Evolutionary conservation across 2,113 vertebrate genomes (phyloP), one percentile per base, ranked within the genome.

Genomic region (Benitochromis conjunctus): DNA sequence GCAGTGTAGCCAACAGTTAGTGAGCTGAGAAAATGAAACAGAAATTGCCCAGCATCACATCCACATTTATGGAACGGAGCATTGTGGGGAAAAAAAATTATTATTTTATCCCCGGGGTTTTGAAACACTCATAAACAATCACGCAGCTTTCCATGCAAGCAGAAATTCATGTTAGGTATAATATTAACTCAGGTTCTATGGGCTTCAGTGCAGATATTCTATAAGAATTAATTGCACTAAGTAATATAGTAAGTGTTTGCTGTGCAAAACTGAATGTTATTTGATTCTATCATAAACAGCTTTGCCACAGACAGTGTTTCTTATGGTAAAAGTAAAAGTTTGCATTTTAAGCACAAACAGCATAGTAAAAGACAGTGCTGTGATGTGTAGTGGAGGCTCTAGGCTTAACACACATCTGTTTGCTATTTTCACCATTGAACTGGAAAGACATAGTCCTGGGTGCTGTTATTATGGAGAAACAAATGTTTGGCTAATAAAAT

Each of bases 401-500:
- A 85, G 74, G 83, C 66, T 41, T 62, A 84, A 83, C 84, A 74
- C 86, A 94, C 96, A 96, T 95, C 94, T 95, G 94, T 92, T 93
- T 94, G 92, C 86, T 87, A 84, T 95, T 94, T 95, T 92, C 91
- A 89, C 91, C 88, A 85, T 54, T 91, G 93, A 94, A 86, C 90
- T 93, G 89, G 82, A 93, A 94, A 90, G 81, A 90, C 83, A 89
- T 48, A 84, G 88, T 91, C 88, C 83, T 86, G 62, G 18, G 64
- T 89, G 86, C 90, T 82, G 84, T 82, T 69, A 91, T 83, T 85
- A 88, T 26, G 29, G 58, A 91, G 94, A 93, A 96, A 95, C 95
- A 96, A 96, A 95, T 94, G 94, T 95, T 96, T 95, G 86, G 89
- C 92, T 92, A 94, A 94, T 94, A 94, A 95, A 95, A 90, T 89